Evolutionary conservation across 2,797 vertebrate genomes (phyloP), one percentile per base, ranked within the genome.

Genomic region (Mycteria americana): DNA sequence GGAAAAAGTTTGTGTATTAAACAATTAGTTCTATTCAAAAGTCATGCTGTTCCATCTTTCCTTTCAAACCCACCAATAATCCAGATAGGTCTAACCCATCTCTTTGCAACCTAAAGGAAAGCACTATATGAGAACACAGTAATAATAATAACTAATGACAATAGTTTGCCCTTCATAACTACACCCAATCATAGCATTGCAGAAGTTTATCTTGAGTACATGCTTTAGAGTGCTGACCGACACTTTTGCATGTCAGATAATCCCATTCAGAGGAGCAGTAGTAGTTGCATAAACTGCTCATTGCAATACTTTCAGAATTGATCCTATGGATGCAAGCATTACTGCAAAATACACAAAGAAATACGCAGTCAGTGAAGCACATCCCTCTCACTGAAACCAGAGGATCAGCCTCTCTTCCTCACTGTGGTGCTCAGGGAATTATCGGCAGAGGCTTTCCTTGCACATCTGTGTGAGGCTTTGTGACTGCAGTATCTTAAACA

Each of bases 11-110:
- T 7, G 2, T 50, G 5, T 37, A 78, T 75, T 48, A 85, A 88
- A 59, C 3, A 39, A 67, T 15, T 45, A 48, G 48, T 56, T 82
- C 21, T 90, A 25, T 51, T 39, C n/a, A 35, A 75, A 93, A 70
- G 22, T n/a, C 46, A 76, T 0, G 0, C 10, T 19, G 12, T 59
- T 67, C 10, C 16, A 17, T 22, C 54, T 74, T 75, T 90, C 8
- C 35, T 75, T 73, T 63, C 53, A 76, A 87, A 88, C 77, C 1
- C 11, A 56, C 39, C 45, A 59, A 24, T 45, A 62, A 53, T 7
- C 7, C 37, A 53, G 23, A 35, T 4, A 62, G 21, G 11, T 59
- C 10, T 77, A 62, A 77, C 23, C n/a, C 30, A 37, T 45, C 18
- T 73, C 75, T 92, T 76, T 63, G 43, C 41, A 88, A 39, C 33